These are phyloP conservation scores for Siphonodentalium dalli DNA, from an alignment of 2,888 invertebrate species.

Conservation along the genomic window DNA sequence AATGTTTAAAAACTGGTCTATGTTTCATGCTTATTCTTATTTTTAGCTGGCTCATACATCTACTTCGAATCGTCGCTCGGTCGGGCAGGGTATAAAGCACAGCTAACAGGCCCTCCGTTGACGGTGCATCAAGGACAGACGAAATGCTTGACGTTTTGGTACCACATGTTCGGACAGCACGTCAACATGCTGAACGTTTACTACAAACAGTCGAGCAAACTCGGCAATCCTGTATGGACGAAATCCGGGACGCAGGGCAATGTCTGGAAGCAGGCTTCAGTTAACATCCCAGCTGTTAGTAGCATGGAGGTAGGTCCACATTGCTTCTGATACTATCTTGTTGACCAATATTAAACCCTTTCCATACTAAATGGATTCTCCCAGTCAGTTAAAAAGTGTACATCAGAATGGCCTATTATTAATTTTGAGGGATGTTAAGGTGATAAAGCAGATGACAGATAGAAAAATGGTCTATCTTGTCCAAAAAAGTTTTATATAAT, in stretches of 20 bases:
- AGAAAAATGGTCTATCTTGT: too few relatives aligned
- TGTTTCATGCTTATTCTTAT: background rate
- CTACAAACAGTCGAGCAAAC: slow-evolving; percentile 26
- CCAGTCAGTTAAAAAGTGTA: too few relatives aligned
- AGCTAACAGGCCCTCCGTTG: slow-evolving; percentile 32
- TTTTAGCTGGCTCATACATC: slow-evolving; percentile 42
- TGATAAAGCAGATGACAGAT: too few relatives aligned
- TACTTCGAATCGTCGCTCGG: slow-evolving; percentile 42
- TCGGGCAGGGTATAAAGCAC: slow-evolving; percentile 29
- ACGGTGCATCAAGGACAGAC: slow-evolving; percentile 13
- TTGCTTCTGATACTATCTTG: too few relatives aligned
- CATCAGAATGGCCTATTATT: too few relatives aligned
- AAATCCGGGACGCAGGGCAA: slow-evolving; percentile 35
- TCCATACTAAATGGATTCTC: too few relatives aligned
- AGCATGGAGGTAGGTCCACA: too few relatives aligned
- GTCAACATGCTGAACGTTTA: slow-evolving; percentile 43
- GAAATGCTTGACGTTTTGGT: slow-evolving; percentile 51
- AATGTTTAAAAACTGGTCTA: too few relatives aligned
- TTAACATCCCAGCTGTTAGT: slow-evolving; percentile 31
- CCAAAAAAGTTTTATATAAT: too few relatives aligned
- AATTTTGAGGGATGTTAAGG: too few relatives aligned
- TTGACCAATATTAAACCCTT: too few relatives aligned
- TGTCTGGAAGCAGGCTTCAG: slow-evolving; percentile 38
- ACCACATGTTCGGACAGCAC: slow-evolving; percentile 53
- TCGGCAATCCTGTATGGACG: slow-evolving; percentile 36